phyloP scores from a whole-genome alignment of 2,113 vertebrate species.

The Castor canadensis region DNA sequence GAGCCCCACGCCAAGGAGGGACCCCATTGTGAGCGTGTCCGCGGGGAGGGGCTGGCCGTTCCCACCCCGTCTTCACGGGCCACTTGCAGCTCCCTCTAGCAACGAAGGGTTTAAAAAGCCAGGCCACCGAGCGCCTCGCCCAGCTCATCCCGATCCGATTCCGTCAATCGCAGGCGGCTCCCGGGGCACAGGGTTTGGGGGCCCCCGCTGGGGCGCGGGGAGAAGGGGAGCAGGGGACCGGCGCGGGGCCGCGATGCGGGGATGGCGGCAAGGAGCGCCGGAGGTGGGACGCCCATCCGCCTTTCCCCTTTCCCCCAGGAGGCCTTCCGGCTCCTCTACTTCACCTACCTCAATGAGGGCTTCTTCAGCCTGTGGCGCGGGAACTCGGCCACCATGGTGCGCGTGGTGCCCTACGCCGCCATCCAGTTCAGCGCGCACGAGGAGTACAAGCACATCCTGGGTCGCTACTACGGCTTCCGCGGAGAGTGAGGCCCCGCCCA shows the following conservation, averaged over 20 bases:
- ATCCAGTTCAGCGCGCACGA: constrained; percentile 98
- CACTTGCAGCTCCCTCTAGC: no score
- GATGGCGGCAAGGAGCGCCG: not conserved
- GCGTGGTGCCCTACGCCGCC: constrained; percentile 96
- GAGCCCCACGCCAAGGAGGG: no score
- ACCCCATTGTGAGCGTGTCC: no score
- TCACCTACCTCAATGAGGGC: constrained; percentile 94
- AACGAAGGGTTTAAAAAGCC: no score
- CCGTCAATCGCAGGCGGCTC: no score
- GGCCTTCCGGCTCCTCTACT: constrained; percentile 95
- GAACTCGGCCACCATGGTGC: constrained; percentile 98
- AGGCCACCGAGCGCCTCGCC: no score
- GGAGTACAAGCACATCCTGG: constrained; percentile 94
- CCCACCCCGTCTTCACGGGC: not conserved
- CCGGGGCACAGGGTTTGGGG: no score
- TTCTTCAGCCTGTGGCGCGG: constrained; percentile 97
- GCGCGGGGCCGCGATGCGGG: not conserved
- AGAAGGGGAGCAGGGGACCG: no score
- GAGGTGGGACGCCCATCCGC: no score
- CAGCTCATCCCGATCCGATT: no score
- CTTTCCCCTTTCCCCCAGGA: constrained; percentile 84
- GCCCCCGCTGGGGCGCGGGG: no score
- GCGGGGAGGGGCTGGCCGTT: no score
- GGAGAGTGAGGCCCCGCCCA: constrained; percentile 89
- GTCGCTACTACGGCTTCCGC: constrained; percentile 92